A percentile compares a stretch with the other conserved stretches of the same genome.
phyloP scores from a whole-genome alignment of 2,888 invertebrate genomes.

The Erebia aethiops region DNA sequence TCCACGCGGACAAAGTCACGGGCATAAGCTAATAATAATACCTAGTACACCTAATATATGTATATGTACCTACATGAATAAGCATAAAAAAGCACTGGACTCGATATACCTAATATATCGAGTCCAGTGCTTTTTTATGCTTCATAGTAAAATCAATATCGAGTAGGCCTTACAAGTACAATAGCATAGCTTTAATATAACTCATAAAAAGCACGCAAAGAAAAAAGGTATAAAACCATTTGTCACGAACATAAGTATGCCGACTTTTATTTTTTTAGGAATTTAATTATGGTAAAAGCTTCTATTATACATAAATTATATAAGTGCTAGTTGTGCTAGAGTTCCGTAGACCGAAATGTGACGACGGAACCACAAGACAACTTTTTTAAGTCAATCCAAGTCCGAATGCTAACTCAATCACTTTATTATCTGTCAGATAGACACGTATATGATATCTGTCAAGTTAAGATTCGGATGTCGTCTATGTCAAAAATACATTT shows the following conservation, averaged over 20 bases:
- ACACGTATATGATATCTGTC: too few species aligned
- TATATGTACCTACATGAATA: too few species aligned
- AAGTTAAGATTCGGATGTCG: too few species aligned
- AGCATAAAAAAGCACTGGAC: too few species aligned
- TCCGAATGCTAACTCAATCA: too few species aligned
- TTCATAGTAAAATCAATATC: slow-evolving; percentile 1
- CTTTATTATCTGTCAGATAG: too few species aligned
- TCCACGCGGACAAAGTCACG: too few species aligned
- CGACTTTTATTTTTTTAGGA: not conserved
- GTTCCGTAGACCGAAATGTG: not conserved
- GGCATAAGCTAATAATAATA: too few species aligned
- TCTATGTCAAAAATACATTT: too few species aligned
- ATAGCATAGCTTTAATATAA: slow-evolving; percentile 1
- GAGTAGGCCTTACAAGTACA: not conserved
- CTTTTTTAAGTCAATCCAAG: too few species aligned
- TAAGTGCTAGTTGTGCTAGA: not conserved
- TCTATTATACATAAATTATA: not conserved
- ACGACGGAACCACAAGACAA: not conserved
- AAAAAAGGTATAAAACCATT: slow-evolving; percentile 8
- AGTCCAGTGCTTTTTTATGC: not conserved
- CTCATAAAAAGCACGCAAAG: slow-evolving; percentile 15
- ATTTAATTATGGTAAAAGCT: not conserved
- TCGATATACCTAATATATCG: too few species aligned
- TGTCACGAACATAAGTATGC: slow-evolving; percentile 6
- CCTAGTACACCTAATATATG: too few species aligned